Evolutionary conservation across 2,888 invertebrate species (phyloP).

Genomic region (Crematogaster levior): DNA sequence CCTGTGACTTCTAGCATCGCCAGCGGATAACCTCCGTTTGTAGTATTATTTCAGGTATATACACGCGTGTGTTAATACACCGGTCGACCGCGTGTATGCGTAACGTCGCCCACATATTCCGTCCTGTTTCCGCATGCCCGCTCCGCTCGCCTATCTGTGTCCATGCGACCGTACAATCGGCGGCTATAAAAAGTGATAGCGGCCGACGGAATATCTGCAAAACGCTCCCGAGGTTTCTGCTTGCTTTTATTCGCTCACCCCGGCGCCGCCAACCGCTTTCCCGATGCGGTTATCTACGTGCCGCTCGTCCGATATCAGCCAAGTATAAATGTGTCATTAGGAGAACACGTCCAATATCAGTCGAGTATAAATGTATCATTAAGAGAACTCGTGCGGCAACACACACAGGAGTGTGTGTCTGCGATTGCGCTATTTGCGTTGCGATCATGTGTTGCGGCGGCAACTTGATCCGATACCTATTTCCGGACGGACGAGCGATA

Average conservation of each 20-base stretch:
- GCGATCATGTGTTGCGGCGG: constrained; percentile 30
- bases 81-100: constrained; percentile 23
- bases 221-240: constrained; percentile 60
- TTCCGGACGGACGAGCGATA: constrained; percentile 49
- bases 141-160: constrained; percentile 61
- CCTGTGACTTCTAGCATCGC: constrained; percentile 55
- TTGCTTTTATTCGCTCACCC: constrained; percentile 68
- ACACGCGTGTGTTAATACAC: constrained; percentile 56
- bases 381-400: constrained; percentile 2
- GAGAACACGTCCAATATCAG: constrained; percentile 30
- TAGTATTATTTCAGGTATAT: constrained; percentile 76
- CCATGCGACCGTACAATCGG: constrained; percentile 72
- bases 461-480: constrained; percentile 49
- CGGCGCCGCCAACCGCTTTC: constrained; percentile 42
- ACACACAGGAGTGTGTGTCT: not conserved
- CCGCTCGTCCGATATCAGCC: constrained; percentile 64
- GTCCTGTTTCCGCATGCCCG: constrained; percentile 54
- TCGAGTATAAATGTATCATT: constrained; percentile 31
- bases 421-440: constrained; percentile 37
- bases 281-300: constrained; percentile 60
- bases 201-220: constrained; percentile 69
- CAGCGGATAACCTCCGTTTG: constrained; percentile 72
- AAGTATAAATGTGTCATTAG: constrained; percentile 62
- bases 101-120: constrained; percentile 39
- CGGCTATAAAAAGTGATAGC: constrained; percentile 74